A percentile compares a stretch with the other conserved stretches of the same genome.
These are phyloP conservation scores for Eptesicus fuscus DNA, from an alignment of 2,113 vertebrate species.

Conservation along the genomic window DNA sequence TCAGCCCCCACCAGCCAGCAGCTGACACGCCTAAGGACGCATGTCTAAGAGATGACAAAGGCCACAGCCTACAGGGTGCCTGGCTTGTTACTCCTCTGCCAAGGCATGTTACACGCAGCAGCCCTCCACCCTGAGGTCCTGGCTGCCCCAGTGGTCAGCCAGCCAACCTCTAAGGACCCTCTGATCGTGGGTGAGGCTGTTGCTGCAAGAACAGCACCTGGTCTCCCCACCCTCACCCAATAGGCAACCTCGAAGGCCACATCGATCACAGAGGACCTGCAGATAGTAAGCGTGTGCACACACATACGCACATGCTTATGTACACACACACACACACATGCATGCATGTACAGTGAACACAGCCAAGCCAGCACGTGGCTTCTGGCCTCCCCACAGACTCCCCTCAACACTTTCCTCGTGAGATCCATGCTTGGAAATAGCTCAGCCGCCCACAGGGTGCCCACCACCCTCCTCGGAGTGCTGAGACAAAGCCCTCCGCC, in stretches of 20 bases:
- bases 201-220: neutral
- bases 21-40: neutral
- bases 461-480: rapidly evolving
- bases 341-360: too few species aligned
- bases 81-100: neutral
- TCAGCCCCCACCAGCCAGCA: rapidly evolving
- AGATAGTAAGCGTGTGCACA: rapidly evolving
- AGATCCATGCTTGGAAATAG: constrained; percentile 5
- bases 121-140: neutral
- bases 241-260: neutral
- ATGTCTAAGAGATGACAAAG: neutral
- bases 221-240: neutral
- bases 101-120: neutral
- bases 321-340: neutral
- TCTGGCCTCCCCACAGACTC: neutral
- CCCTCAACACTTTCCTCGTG: neutral
- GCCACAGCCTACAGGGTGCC: neutral
- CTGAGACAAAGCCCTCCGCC: neutral
- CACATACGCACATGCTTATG: neutral
- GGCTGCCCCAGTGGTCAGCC: neutral
- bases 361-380: neutral
- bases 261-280: rapidly evolving
- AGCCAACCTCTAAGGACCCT: neutral
- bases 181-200: neutral
- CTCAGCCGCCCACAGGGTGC: rapidly evolving